Conservation (phyloP, 1,140 invertebrate genomes). For the Nephotettix cincticeps region DNA sequence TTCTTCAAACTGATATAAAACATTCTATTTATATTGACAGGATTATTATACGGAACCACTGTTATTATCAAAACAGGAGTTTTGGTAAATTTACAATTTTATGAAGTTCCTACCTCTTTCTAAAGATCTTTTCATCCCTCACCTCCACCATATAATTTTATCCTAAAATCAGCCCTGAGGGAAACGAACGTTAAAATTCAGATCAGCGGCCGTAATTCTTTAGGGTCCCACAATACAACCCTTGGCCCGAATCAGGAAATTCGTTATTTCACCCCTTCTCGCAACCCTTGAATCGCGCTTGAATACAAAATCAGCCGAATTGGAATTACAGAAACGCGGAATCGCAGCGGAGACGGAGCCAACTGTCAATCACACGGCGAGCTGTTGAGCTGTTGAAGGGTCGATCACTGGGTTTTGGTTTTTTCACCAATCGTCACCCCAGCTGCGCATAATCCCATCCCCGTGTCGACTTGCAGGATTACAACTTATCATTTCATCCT, state of each 20-base stretch:
- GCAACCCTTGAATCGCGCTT: not conserved
- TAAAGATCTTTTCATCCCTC: no score
- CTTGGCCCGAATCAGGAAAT: slow-evolving; percentile 11
- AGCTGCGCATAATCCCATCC: slow-evolving; percentile 7
- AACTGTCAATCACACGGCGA: not conserved
- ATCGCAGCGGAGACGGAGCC: not conserved
- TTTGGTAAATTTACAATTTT: no score
- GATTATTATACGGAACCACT: no score
- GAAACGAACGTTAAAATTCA: slow-evolving; percentile 15
- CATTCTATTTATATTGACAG: no score
- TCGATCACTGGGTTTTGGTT: not conserved
- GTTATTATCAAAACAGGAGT: no score
- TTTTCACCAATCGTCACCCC: slow-evolving; percentile 18
- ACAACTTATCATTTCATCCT: not conserved
- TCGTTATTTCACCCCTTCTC: slow-evolving; percentile 17
- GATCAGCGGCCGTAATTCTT: slow-evolving; percentile 8
- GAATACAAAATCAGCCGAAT: not conserved
- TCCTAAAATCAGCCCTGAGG: not conserved
- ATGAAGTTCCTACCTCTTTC: no score
- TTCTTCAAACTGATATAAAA: no score
- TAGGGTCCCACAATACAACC: not conserved
- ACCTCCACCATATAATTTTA: not conserved
- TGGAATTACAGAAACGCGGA: slow-evolving; percentile 17
- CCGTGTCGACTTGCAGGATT: slow-evolving; percentile 17
- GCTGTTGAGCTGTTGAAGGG: no score